These are phyloP conservation scores for Drosophila cognata DNA, from an alignment of 2,888 invertebrate genomes.

Conservation along the genomic window DNA sequence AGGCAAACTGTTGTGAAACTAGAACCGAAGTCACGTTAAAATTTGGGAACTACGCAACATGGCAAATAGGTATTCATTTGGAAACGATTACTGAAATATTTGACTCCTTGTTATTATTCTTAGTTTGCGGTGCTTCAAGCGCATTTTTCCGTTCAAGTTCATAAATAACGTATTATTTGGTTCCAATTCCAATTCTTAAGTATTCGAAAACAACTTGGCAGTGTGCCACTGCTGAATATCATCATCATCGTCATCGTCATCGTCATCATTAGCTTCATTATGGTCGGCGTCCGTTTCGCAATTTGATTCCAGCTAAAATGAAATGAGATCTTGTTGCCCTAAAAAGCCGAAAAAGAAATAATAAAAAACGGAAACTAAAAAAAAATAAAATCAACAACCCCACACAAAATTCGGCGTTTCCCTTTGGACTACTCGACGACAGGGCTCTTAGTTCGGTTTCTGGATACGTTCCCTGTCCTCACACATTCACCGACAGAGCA, in stretches of 20 bases:
- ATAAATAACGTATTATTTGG: conserved; percentile 5
- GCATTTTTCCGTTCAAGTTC: conserved; percentile 5
- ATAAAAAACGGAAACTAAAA: conserved; percentile 12
- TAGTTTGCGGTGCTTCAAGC: conserved; percentile 24
- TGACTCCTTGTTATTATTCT: conserved; percentile 8
- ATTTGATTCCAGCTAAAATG: conserved; percentile 79
- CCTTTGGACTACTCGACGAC: conserved; percentile 49
- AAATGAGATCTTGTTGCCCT: conserved; percentile 71
- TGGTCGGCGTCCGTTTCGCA: conserved; percentile 59
- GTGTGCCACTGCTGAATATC: conserved; percentile 26
- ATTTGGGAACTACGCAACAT: background rate
- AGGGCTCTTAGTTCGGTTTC: conserved; percentile 43
- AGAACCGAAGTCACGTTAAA: conserved; percentile 1
- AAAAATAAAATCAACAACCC: conserved; percentile 37
- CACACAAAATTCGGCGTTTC: conserved; percentile 57
- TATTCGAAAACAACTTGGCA: conserved; percentile 25
- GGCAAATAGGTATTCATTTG: conserved; percentile 29
- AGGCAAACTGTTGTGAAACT: conserved; percentile 1
- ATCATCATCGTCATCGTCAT: conserved; percentile 14
- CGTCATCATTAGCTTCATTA: conserved; percentile 39
- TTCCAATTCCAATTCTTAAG: conserved; percentile 16
- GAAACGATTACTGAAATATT: conserved; percentile 17
- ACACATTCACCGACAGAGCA: conserved; percentile 2
- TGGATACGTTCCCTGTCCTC: conserved; percentile 17
- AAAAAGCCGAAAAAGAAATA: conserved; percentile 39